A percentile compares a stretch with the other conserved stretches of the same genome.
Evolutionary conservation across 2,113 vertebrate species (phyloP).

Genomic region (Prunella himalayana): DNA sequence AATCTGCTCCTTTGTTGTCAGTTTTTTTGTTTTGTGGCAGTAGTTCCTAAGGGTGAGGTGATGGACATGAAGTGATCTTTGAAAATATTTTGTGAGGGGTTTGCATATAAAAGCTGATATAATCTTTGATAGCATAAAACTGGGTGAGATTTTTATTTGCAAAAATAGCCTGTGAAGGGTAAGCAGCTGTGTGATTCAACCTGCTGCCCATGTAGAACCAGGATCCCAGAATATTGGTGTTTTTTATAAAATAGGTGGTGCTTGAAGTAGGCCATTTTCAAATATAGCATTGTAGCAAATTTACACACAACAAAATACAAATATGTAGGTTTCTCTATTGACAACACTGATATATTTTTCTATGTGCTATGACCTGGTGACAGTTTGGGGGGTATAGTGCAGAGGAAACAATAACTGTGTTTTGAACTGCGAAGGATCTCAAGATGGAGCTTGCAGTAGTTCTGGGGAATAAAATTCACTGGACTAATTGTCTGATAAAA

Average conservation of each 20-base stretch:
- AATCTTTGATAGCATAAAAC: neutral
- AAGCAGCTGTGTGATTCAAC: neutral
- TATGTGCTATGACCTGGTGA: neutral
- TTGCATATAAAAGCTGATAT: neutral
- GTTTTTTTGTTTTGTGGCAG: neutral
- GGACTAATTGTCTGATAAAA: neutral
- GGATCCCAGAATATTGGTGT: neutral
- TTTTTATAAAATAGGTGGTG: neutral
- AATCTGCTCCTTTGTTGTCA: neutral
- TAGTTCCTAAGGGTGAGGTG: neutral
- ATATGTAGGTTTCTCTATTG: neutral
- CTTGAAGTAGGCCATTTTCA: neutral
- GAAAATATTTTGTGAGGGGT: neutral
- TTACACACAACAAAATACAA: neutral
- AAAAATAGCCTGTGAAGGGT: neutral
- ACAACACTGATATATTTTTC: neutral
- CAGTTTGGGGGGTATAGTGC: neutral
- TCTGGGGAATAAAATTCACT: neutral
- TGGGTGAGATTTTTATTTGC: neutral
- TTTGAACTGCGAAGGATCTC: neutral
- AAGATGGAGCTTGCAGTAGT: neutral
- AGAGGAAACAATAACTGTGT: neutral
- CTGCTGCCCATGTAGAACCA: neutral
- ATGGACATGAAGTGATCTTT: neutral
- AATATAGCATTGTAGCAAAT: neutral